Base-by-base conservation (phyloP, 2,113 vertebrate genomes). In the Aleadryas rufinucha region DNA sequence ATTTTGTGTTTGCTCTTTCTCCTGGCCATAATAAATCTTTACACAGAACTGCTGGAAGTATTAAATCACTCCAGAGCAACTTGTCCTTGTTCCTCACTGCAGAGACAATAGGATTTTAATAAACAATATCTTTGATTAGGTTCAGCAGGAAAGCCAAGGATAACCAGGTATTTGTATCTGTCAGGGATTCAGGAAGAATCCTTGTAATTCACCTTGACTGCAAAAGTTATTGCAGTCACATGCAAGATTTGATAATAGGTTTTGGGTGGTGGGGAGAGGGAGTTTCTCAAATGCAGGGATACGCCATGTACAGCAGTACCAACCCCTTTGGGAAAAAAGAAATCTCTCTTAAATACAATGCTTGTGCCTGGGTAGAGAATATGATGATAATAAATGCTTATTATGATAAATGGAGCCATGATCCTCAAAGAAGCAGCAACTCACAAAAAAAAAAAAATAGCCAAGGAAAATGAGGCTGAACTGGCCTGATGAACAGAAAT, bases 111-210 rank as follows among this genome's bases (percentile, higher is more conserved):
- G 82, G 84, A 69, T 91, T 95, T 96, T 96, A 91, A 91, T 96
- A 96, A 96, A 93, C 90, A 96, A 54, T 93, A 94, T 52, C 87
- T 96, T 94, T 87, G 82, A 96, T 96, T 83, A 81, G 90, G 68
- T 90, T 93, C 94, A 91, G 78, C 66, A 85, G 94, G 78, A 96
- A 94, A 95, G 87, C 78, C 92, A 93, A 78, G 87, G 87, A 74
- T 90, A 90, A 84, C 45, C 1, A 41, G 59, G 68, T 56, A 84
- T 91, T 94, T 93, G 56, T 93, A 86, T 33, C 90, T 88, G 93
- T 68, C 85, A 90, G 71, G 65, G 71, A 77, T 77, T 77, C 83
- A 53, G 76, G 47, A 89, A 68, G 76, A 81, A 78, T 81, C 92
- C 83, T 95, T 96, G 92, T 39, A 50, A 71, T 42, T 95, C 96